phyloP scores from a whole-genome alignment of 2,888 invertebrate species.

The Eupithecia tripunctaria region DNA sequence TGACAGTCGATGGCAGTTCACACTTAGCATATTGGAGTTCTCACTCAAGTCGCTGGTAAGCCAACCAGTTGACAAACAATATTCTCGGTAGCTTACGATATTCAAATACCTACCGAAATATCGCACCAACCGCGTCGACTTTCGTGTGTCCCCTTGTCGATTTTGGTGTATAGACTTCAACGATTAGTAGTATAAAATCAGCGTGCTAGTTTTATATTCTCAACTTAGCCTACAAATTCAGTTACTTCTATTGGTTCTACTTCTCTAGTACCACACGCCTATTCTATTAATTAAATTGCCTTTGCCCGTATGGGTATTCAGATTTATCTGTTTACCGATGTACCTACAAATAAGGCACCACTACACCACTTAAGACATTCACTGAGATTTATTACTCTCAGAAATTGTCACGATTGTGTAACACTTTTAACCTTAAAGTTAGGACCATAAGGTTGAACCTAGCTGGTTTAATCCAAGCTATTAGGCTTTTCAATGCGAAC shows the following conservation, averaged over 20 bases:
- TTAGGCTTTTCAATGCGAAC: constrained; percentile 60
- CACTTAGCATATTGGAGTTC: no score
- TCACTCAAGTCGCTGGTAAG: no score
- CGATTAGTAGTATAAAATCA: background rate
- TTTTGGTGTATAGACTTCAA: background rate
- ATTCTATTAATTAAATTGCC: constrained; percentile 47
- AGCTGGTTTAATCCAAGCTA: constrained; percentile 43
- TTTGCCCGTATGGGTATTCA: constrained; percentile 46
- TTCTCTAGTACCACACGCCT: constrained; percentile 26
- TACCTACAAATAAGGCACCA: constrained; percentile 55
- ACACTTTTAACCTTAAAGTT: constrained; percentile 47
- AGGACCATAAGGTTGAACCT: constrained; percentile 50
- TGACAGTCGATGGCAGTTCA: no score
- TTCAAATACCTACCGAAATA: background rate
- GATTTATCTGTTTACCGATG: constrained; percentile 54
- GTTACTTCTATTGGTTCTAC: background rate
- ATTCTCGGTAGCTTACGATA: background rate
- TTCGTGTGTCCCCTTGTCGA: no score
- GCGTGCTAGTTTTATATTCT: background rate
- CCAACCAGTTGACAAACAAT: background rate
- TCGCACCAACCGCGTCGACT: background rate
- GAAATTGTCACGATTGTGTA: constrained; percentile 47
- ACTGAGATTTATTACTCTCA: constrained; percentile 59
- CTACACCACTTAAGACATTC: constrained; percentile 63
- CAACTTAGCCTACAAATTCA: constrained; percentile 2